Conservation (phyloP, 2,888 invertebrate species). For the Peribatodes rhomboidaria region DNA sequence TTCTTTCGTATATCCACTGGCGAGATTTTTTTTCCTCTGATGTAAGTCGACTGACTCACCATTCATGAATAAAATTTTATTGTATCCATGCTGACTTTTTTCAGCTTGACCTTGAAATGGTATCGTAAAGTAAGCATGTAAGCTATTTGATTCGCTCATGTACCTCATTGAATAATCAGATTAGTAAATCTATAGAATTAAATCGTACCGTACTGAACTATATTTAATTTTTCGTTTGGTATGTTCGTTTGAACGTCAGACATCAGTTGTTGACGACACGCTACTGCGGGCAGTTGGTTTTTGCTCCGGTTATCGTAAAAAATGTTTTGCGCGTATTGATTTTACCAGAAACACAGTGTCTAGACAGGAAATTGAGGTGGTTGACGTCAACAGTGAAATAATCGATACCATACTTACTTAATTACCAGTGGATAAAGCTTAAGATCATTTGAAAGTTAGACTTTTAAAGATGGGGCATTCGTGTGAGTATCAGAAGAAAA, state of each 20-base stretch:
- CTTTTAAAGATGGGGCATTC: slow-evolving; percentile 69
- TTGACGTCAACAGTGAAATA: slow-evolving; percentile 66
- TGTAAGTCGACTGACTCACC: slow-evolving; percentile 51
- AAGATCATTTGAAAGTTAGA: slow-evolving; percentile 48
- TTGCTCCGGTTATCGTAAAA: slow-evolving; percentile 59
- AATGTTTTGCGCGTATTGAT: slow-evolving; percentile 71
- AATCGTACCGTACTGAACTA: slow-evolving; percentile 64
- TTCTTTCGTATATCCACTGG: slow-evolving; percentile 62
- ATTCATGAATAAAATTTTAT: slow-evolving; percentile 34
- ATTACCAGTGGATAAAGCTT: slow-evolving; percentile 56
- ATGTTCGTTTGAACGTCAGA: slow-evolving; percentile 68
- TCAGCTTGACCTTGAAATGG: slow-evolving; percentile 41
- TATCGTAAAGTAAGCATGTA: slow-evolving; percentile 16
- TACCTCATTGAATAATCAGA: slow-evolving; percentile 47
- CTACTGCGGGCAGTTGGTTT: slow-evolving; percentile 75
- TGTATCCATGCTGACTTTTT: slow-evolving; percentile 38
- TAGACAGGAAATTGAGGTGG: slow-evolving; percentile 49
- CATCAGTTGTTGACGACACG: slow-evolving; percentile 77
- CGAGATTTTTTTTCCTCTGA: slow-evolving; percentile 55
- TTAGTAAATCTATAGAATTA: slow-evolving; percentile 52
- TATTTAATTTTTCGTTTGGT: slow-evolving; percentile 73
- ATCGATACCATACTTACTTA: slow-evolving; percentile 51
- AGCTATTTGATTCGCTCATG: slow-evolving; percentile 9
- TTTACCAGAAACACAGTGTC: slow-evolving; percentile 61
- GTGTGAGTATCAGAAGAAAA: slow-evolving; percentile 58